A percentile compares a stretch with the other conserved stretches of the same genome.
Evolutionary conservation across 2,797 vertebrate genomes (phyloP).

Genomic region (Lagodon rhomboides): DNA sequence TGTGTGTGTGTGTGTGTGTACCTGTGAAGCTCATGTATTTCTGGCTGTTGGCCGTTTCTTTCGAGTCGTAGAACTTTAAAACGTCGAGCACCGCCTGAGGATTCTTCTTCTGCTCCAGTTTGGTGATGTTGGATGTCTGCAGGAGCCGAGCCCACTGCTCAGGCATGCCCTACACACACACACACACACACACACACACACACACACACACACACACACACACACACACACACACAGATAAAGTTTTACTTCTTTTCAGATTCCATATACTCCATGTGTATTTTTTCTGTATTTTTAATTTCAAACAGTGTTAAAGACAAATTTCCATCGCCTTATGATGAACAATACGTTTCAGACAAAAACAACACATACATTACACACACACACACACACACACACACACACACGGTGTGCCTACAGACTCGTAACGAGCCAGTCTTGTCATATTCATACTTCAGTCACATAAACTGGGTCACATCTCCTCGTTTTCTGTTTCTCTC

Average conservation of each 20-base stretch:
- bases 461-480: constrained; percentile 70
- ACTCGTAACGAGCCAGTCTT: constrained; percentile 28
- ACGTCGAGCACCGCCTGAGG: constrained; percentile 96
- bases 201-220: constrained; percentile 31
- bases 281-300: not conserved
- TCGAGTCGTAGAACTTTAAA: constrained; percentile 96
- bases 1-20: constrained; percentile 54
- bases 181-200: constrained; percentile 35
- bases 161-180: constrained; percentile 90
- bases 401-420: constrained; percentile 5
- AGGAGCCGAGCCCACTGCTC: constrained; percentile 96
- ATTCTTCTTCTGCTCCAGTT: constrained; percentile 97
- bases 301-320: not conserved
- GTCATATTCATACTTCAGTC: constrained; percentile 45
- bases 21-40: constrained; percentile 99
- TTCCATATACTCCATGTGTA: not conserved
- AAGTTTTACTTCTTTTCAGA: not conserved
- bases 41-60: constrained; percentile 95
- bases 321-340: not conserved
- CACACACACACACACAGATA: constrained; percentile 12
- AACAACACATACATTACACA: not conserved
- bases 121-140: constrained; percentile 97
- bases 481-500: constrained; percentile 23
- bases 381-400: constrained; percentile 22
- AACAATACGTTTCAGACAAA: not conserved